phyloP scores from a whole-genome alignment of 2,888 invertebrate genomes.

The Tanytarsus gracilentus region DNA sequence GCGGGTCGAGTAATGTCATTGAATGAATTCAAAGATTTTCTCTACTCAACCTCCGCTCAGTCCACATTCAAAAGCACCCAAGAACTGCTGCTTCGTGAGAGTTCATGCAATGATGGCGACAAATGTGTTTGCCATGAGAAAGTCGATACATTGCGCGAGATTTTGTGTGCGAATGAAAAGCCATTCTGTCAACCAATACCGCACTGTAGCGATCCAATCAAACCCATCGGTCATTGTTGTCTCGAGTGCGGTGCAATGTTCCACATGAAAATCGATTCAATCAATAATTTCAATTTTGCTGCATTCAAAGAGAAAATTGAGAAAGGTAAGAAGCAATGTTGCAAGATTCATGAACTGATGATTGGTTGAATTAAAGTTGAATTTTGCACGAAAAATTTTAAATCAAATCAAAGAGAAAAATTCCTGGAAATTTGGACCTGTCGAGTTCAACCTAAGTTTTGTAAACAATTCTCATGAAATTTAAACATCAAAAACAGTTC shows the following conservation, averaged over 20 bases:
- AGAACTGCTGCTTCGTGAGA: conserved; percentile 25
- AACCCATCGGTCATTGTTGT: conserved; percentile 40
- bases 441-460: too few relatives aligned
- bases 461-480: too few relatives aligned
- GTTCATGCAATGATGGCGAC: neutral
- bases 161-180: conserved; percentile 36
- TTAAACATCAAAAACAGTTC: too few relatives aligned
- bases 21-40: conserved; percentile 35
- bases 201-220: conserved; percentile 38
- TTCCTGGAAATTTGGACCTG: too few relatives aligned
- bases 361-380: neutral
- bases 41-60: conserved; percentile 38
- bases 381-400: too few relatives aligned
- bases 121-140: conserved; percentile 31
- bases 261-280: conserved; percentile 5
- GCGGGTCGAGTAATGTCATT: conserved; percentile 37
- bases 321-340: conserved; percentile 16
- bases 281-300: conserved; percentile 3
- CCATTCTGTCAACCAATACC: conserved; percentile 35
- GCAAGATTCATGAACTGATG: neutral
- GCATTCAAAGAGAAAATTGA: neutral
- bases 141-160: conserved; percentile 34
- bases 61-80: conserved; percentile 38
- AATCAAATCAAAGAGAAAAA: too few relatives aligned
- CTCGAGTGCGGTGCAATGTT: conserved; percentile 38